Evolutionary conservation across 2,797 vertebrate species (phyloP).

Genomic region (Menidia menidia): DNA sequence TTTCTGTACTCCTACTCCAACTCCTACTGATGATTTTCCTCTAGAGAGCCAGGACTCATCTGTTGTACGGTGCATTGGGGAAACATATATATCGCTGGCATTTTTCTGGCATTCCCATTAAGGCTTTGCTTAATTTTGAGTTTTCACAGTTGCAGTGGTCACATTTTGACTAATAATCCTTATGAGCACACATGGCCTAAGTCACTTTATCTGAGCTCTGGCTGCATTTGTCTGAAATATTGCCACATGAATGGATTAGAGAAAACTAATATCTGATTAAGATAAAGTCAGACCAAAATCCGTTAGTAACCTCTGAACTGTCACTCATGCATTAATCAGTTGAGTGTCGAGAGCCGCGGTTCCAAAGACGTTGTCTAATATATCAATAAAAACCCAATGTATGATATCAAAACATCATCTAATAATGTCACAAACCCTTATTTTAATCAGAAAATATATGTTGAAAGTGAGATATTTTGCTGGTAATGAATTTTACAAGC

Average conservation of each 20-base stretch:
- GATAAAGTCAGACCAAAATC: constrained; percentile 56
- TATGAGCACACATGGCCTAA: constrained; percentile 24
- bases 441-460: too few relatives aligned
- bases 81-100: constrained; percentile 24
- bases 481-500: too few relatives aligned
- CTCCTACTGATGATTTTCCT: constrained; percentile 64
- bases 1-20: constrained; percentile 64
- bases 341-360: background rate
- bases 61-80: constrained; percentile 24
- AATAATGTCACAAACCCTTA: too few relatives aligned
- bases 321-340: constrained; percentile 37
- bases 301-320: constrained; percentile 52
- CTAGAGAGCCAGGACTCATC: constrained; percentile 45
- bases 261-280: constrained; percentile 58
- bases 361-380: too few relatives aligned
- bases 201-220: constrained; percentile 65
- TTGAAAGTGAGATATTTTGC: too few relatives aligned
- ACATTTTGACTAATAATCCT: constrained; percentile 52
- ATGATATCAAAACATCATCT: too few relatives aligned
- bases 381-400: too few relatives aligned
- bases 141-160: constrained; percentile 18
- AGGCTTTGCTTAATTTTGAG: constrained; percentile 43
- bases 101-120: constrained; percentile 5
- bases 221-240: constrained; percentile 24
- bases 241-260: constrained; percentile 67